These are phyloP conservation scores for Hylaea fasciaria DNA, from an alignment of 2,888 invertebrate species.

Conservation along the genomic window DNA sequence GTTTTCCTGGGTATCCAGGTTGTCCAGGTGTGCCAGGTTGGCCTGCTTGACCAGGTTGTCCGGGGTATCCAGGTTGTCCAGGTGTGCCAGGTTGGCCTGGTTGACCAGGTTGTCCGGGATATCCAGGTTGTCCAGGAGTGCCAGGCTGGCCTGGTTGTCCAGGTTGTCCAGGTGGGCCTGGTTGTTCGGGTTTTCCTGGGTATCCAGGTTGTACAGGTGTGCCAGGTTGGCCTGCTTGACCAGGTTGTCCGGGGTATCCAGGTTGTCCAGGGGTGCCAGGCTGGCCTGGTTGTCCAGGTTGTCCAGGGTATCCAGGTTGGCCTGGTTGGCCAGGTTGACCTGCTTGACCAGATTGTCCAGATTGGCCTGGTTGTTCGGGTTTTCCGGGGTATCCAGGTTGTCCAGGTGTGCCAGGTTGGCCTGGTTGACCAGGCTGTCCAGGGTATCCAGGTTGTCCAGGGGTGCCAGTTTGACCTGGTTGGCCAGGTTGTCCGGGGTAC, in stretches of 20 bases:
- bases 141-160: too few species aligned
- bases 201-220: slow-evolving; percentile 33
- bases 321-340: slow-evolving; percentile 47
- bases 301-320: slow-evolving; percentile 35
- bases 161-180: too few species aligned
- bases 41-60: slow-evolving; percentile 10
- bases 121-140: too few species aligned
- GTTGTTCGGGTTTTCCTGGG: slow-evolving; percentile 36
- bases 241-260: slow-evolving; percentile 54
- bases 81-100: too few species aligned
- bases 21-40: slow-evolving; percentile 37
- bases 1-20: slow-evolving; percentile 48
- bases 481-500: slow-evolving; percentile 53
- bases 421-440: slow-evolving; percentile 55
- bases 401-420: slow-evolving; percentile 46
- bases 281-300: slow-evolving; percentile 28
- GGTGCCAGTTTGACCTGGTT: slow-evolving; percentile 67
- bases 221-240: slow-evolving; percentile 48
- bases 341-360: slow-evolving; percentile 31
- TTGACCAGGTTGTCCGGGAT: too few species aligned
- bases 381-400: slow-evolving; percentile 15
- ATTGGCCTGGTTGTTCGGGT: slow-evolving; percentile 38
- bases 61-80: too few species aligned
- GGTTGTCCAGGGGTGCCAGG: slow-evolving; percentile 43
- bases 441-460: slow-evolving; percentile 59